Conservation (phyloP, 2,888 invertebrate genomes). For the Phrixothrix hirtus region DNA sequence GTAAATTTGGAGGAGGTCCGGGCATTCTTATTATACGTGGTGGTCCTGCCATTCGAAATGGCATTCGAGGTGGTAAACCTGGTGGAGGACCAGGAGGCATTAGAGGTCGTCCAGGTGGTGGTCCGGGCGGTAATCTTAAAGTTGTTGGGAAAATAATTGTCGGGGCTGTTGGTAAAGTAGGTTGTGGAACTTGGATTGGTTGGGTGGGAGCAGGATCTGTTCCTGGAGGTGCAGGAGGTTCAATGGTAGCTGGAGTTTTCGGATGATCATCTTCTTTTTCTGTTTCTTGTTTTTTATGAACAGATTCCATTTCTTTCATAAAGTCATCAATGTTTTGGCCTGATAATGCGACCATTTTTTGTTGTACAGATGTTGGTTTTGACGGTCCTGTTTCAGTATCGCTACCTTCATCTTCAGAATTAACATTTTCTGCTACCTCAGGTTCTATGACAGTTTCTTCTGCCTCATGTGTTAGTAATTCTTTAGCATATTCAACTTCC, state of each 20-base stretch:
- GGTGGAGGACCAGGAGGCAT: slow-evolving; percentile 65
- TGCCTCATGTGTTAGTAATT: slow-evolving; percentile 54
- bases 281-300: slow-evolving; percentile 71
- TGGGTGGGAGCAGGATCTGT: slow-evolving; percentile 45
- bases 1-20: slow-evolving; percentile 44
- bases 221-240: slow-evolving; percentile 48
- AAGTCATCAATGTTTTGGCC: slow-evolving; percentile 92
- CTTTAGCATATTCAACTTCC: slow-evolving; percentile 48
- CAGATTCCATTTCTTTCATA: slow-evolving; percentile 91
- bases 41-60: slow-evolving; percentile 61
- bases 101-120: slow-evolving; percentile 59
- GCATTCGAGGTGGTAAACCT: slow-evolving; percentile 64
- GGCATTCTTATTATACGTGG: slow-evolving; percentile 56
- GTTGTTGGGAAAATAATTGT: slow-evolving; percentile 52
- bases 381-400: slow-evolving; percentile 21
- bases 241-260: slow-evolving; percentile 36
- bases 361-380: slow-evolving; percentile 79
- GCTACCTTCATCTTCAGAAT: slow-evolving; percentile 26
- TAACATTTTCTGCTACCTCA: slow-evolving; percentile 6
- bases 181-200: slow-evolving; percentile 40
- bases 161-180: slow-evolving; percentile 53
- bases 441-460: slow-evolving; percentile 45
- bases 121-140: slow-evolving; percentile 61
- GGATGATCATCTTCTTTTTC: slow-evolving; percentile 35
- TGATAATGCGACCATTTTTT: slow-evolving; percentile 85